Percentiles rank a stretch among this genome's conserved stretches.
These are phyloP conservation scores for Abrostola triplasia DNA, from an alignment of 2,888 invertebrate species.

Conservation along the genomic window DNA sequence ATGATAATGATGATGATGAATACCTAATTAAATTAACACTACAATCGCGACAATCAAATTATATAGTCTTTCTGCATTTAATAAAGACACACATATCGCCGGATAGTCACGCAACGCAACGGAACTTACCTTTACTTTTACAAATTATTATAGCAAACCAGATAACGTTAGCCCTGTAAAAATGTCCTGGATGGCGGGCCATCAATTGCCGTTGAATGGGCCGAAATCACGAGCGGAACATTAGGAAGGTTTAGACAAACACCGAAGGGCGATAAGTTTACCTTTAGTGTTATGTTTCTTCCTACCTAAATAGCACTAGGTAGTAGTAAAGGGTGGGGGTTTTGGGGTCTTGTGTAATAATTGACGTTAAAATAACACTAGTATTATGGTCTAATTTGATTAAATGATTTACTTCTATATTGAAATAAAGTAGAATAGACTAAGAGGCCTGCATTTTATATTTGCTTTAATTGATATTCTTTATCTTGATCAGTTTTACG, in stretches of 20 bases:
- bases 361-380: background rate
- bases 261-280: slow-evolving; percentile 33
- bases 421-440: too few species aligned
- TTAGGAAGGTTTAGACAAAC: slow-evolving; percentile 25
- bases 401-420: too few species aligned
- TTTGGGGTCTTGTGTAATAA: too few species aligned
- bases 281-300: too few species aligned
- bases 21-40: background rate
- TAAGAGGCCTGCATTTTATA: too few species aligned
- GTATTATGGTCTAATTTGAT: background rate
- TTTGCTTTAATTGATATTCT: too few species aligned
- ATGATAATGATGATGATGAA: too few species aligned
- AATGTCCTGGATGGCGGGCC: slow-evolving; percentile 49
- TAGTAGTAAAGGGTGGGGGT: too few species aligned
- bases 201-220: slow-evolving; percentile 54
- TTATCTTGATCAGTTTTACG: too few species aligned
- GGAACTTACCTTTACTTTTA: background rate
- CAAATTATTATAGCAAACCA: slow-evolving; percentile 30
- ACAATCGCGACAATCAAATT: background rate
- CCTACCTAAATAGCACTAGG: too few species aligned
- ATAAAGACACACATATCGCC: slow-evolving; percentile 7
- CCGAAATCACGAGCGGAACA: slow-evolving; percentile 54
- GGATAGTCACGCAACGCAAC: slow-evolving; percentile 21
- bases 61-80: background rate
- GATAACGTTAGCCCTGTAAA: slow-evolving; percentile 50